Conservation (phyloP, 2,113 vertebrate species). For the Zapus hudsonius region DNA sequence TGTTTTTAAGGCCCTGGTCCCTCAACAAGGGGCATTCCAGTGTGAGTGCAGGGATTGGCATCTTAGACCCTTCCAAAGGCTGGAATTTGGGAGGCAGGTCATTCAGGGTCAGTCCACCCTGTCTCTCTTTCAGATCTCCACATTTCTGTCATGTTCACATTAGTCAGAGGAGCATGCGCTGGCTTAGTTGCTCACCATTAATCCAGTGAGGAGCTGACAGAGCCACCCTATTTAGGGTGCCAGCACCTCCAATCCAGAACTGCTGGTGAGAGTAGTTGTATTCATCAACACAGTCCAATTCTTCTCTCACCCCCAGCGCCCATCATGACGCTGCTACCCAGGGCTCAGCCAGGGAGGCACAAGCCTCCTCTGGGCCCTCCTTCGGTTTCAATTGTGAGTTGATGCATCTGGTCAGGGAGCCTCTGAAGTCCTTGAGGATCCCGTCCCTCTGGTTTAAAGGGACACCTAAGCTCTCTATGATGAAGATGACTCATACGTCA, state of each 20-base stretch:
- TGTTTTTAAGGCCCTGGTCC: background rate
- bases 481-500: background rate
- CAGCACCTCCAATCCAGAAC: background rate
- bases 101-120: too few relatives aligned
- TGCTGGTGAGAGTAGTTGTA: rapidly evolving
- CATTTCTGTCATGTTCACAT: background rate
- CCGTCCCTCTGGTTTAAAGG: background rate
- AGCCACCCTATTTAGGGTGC: too few relatives aligned
- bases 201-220: background rate
- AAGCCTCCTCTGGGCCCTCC: background rate
- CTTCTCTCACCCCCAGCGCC: background rate
- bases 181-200: background rate
- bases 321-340: rapidly evolving
- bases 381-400: background rate
- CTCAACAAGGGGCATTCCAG: rapidly evolving
- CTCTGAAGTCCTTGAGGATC: background rate
- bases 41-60: background rate
- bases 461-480: background rate
- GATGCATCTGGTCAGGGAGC: background rate
- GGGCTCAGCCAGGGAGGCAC: background rate
- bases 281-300: background rate
- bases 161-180: background rate
- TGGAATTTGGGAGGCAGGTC: rapidly evolving
- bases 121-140: rapidly evolving
- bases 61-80: too few relatives aligned